phyloP scores from a whole-genome alignment of 2,888 invertebrate genomes.

The Mactromeris polynyma region DNA sequence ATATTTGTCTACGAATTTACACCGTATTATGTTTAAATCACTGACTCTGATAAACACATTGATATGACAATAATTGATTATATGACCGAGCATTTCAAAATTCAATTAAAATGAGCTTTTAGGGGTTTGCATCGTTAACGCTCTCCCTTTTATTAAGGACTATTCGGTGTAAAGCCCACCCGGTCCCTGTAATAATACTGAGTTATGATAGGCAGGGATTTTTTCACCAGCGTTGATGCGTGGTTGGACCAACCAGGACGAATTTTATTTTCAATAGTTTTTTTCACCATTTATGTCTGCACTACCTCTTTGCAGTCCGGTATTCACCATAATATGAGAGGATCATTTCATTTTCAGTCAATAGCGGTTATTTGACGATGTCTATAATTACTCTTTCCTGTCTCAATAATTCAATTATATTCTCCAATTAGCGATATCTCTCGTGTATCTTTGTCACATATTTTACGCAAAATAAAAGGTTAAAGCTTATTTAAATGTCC shows the following conservation, averaged over 20 bases:
- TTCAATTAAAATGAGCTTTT: slow-evolving; percentile 5
- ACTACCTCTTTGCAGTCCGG: slow-evolving; percentile 1
- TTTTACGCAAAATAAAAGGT: slow-evolving; percentile 43
- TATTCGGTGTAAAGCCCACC: neutral
- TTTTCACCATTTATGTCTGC: neutral
- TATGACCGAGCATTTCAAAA: slow-evolving; percentile 8
- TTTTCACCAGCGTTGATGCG: slow-evolving; percentile 2
- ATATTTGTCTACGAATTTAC: slow-evolving; percentile 14
- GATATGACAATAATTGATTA: neutral
- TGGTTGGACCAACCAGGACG: neutral
- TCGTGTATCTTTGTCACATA: slow-evolving; percentile 39
- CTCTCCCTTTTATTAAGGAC: neutral
- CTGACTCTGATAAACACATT: slow-evolving; percentile 1
- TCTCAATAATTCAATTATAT: slow-evolving; percentile 41
- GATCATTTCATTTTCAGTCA: slow-evolving; percentile 10
- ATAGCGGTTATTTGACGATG: slow-evolving; percentile 27
- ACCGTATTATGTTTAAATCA: neutral
- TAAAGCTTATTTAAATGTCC: slow-evolving; percentile 36
- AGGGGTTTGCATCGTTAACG: neutral
- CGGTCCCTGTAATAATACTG: neutral
- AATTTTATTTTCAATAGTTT: neutral
- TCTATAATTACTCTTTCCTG: slow-evolving; percentile 27
- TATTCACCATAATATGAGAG: neutral
- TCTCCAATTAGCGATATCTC: slow-evolving; percentile 44
- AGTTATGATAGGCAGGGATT: neutral